These are phyloP conservation scores for Porites evermanni DNA, from an alignment of 92 coral and sea anemone genomes.

Conservation along the genomic window DNA sequence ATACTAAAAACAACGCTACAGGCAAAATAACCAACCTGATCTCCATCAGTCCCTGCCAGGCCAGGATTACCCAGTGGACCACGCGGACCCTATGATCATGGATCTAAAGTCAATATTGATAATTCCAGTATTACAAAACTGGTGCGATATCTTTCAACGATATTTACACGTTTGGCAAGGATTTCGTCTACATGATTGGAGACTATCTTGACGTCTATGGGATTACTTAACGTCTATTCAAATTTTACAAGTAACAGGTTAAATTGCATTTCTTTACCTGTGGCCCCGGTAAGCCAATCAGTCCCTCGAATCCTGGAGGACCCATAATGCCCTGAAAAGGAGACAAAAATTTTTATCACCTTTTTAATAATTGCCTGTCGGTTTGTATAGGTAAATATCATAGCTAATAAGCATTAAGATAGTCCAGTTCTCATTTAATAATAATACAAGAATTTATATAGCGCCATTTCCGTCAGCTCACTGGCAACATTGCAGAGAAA, in stretches of 20 bases:
- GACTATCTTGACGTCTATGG: no score
- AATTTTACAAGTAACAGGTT: background rate
- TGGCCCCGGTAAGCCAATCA: constrained; percentile 28
- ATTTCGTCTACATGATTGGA: background rate
- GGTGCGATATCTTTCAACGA: constrained; percentile 47
- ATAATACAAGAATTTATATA: no score
- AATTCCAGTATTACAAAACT: constrained; percentile 86
- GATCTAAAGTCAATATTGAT: constrained; percentile 93
- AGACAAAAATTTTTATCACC: background rate
- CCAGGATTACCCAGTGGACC: constrained; percentile 91
- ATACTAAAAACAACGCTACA: background rate
- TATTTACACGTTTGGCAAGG: background rate
- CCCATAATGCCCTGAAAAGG: constrained; percentile 29
- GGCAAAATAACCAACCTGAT: constrained; percentile 66
- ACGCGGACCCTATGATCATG: constrained; percentile 96
- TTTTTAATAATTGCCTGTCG: no score
- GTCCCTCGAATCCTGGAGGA: constrained; percentile 27
- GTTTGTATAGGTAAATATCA: no score
- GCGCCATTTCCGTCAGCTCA: no score
- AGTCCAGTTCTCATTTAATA: no score
- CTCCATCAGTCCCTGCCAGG: constrained; percentile 79
- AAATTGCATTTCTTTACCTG: constrained; percentile 19
- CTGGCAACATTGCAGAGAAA: background rate
- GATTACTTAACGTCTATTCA: no score
- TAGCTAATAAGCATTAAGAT: no score